Conservation (phyloP, 2,888 invertebrate genomes). For the Physocephala rufipes region DNA sequence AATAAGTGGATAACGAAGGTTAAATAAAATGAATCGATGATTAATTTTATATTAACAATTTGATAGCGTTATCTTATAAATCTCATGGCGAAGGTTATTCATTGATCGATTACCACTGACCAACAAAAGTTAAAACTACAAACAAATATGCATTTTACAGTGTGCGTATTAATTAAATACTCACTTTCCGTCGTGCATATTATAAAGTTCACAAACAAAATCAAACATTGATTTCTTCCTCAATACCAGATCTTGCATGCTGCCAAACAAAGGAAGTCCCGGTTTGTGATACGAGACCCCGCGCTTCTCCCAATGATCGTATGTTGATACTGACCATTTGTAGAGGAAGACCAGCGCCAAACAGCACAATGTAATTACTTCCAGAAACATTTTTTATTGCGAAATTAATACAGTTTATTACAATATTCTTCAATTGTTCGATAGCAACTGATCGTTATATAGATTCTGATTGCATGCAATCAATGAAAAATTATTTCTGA, state of each 20-base stretch:
- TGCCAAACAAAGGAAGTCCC: conserved; percentile 48
- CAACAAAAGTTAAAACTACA: background rate
- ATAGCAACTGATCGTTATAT: background rate
- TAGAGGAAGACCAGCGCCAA: conserved; percentile 49
- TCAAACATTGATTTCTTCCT: conserved; percentile 67
- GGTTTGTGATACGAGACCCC: conserved; percentile 51
- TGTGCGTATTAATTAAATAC: conserved; percentile 46
- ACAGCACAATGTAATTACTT: conserved; percentile 46
- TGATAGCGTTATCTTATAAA: too few species aligned
- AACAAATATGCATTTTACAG: conserved; percentile 62
- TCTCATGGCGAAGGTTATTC: too few species aligned
- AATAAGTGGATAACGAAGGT: background rate
- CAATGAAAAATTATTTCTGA: background rate
- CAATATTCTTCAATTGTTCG: background rate
- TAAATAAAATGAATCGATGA: too few species aligned
- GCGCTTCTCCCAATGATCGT: conserved; percentile 51
- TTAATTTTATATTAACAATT: too few species aligned
- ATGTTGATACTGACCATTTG: conserved; percentile 51
- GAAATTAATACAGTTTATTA: background rate
- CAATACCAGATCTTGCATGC: conserved; percentile 48
- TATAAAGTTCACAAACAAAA: conserved; percentile 67
- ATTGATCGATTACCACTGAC: too few species aligned
- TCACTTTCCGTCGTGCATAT: conserved; percentile 64
- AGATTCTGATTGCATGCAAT: background rate
- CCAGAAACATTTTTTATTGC: conserved; percentile 48